Conservation (phyloP, 2,113 vertebrate genomes). For the Verasper variegatus region DNA sequence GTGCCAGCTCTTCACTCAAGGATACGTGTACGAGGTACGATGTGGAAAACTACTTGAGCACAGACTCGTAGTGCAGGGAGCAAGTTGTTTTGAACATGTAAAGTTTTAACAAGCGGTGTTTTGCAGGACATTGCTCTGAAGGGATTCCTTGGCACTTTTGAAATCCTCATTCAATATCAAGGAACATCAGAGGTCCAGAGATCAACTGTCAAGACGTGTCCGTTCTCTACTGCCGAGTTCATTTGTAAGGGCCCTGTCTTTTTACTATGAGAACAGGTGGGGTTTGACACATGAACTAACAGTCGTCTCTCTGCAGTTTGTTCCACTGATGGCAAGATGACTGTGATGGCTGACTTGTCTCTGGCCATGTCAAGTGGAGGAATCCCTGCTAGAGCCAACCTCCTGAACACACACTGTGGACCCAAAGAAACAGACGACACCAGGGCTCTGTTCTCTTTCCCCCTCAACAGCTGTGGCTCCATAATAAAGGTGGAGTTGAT, state of each 20-base stretch:
- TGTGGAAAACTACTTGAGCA: neutral
- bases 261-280: neutral
- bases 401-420: constrained; percentile 64
- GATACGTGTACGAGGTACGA: constrained; percentile 69
- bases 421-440: constrained; percentile 60
- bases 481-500: constrained; percentile 60
- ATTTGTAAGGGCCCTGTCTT: constrained; percentile 56
- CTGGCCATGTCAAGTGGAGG: constrained; percentile 25
- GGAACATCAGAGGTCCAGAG: constrained; percentile 19
- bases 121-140: constrained; percentile 58
- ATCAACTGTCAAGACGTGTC: constrained; percentile 52
- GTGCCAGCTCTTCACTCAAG: constrained; percentile 71
- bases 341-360: constrained; percentile 67
- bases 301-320: constrained; percentile 68
- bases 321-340: constrained; percentile 75
- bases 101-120: neutral
- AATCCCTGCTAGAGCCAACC: constrained; percentile 41
- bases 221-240: constrained; percentile 53
- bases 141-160: constrained; percentile 64
- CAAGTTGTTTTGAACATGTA: neutral
- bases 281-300: neutral
- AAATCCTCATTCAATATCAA: constrained; percentile 43
- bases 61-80: neutral
- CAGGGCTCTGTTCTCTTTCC: constrained; percentile 74
- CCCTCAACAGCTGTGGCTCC: constrained; percentile 76